These are phyloP conservation scores for Ceratina australensis DNA, from an alignment of 1,140 invertebrate genomes.

Conservation along the genomic window DNA sequence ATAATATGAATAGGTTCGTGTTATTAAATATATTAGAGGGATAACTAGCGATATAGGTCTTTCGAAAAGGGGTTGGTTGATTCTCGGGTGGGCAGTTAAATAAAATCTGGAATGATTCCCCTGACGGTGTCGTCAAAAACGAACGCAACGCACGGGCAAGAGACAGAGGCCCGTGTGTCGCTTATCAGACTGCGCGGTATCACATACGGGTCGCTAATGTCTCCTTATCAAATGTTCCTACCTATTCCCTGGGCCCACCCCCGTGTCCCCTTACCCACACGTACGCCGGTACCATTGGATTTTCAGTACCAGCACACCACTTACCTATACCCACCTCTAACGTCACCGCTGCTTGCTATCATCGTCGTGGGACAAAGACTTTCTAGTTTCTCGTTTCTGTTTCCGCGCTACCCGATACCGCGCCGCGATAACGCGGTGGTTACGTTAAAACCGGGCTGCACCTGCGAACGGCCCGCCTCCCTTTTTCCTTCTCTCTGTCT, in stretches of 20 bases:
- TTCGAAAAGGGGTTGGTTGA: too few relatives aligned
- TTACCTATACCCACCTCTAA: slow-evolving; percentile 56
- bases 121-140: slow-evolving; percentile 57
- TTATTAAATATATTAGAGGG: too few relatives aligned
- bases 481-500: not conserved
- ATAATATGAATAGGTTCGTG: too few relatives aligned
- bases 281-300: slow-evolving; percentile 68
- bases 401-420: slow-evolving; percentile 64
- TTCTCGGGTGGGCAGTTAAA: not conserved
- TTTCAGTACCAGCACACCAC: slow-evolving; percentile 74
- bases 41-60: too few relatives aligned
- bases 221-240: slow-evolving; percentile 76
- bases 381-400: slow-evolving; percentile 67
- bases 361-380: slow-evolving; percentile 70
- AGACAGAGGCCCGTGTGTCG: slow-evolving; percentile 64
- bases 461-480: slow-evolving; percentile 46
- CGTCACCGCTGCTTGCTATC: slow-evolving; percentile 60
- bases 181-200: slow-evolving; percentile 73
- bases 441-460: slow-evolving; percentile 56
- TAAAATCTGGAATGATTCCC: slow-evolving; percentile 28
- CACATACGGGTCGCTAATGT: slow-evolving; percentile 80
- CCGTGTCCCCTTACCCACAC: slow-evolving; percentile 50
- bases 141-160: slow-evolving; percentile 56
- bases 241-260: slow-evolving; percentile 68
- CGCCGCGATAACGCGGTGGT: slow-evolving; percentile 41